A percentile compares a stretch with the other conserved stretches of the same genome.
Evolutionary conservation across 2,113 vertebrate species (phyloP).

Genomic region (Brevimyrus niger): DNA sequence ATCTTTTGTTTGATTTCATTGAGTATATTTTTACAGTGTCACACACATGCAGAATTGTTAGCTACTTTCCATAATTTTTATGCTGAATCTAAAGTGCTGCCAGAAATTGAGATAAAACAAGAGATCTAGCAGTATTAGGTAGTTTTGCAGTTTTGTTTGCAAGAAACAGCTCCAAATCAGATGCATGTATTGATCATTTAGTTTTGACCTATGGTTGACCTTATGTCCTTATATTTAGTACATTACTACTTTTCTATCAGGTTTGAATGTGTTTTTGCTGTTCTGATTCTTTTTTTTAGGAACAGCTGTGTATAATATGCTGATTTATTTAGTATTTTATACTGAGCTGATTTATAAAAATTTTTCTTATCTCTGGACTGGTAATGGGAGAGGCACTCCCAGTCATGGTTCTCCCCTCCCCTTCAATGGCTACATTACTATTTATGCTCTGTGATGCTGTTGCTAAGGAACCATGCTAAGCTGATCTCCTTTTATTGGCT

Average conservation of each 20-base stretch:
- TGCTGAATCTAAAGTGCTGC: not conserved
- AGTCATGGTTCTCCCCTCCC: slow-evolving; percentile 31
- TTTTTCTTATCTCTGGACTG: slow-evolving; percentile 25
- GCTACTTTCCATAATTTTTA: not conserved
- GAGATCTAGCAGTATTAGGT: not conserved
- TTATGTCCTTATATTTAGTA: too few relatives aligned
- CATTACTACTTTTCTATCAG: not conserved
- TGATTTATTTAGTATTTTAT: slow-evolving; percentile 12
- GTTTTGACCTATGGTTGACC: too few relatives aligned
- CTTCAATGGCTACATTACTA: slow-evolving; percentile 26
- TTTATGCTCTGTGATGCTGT: slow-evolving; percentile 46
- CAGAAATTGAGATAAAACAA: not conserved
- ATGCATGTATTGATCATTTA: too few relatives aligned
- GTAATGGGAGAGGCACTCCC: slow-evolving; percentile 41
- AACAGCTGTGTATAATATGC: not conserved
- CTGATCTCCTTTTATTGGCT: slow-evolving; percentile 46
- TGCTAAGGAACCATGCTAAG: slow-evolving; percentile 60
- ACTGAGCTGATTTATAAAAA: not conserved
- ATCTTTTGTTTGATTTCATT: not conserved
- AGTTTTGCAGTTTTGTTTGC: too few relatives aligned
- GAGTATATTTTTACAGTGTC: not conserved
- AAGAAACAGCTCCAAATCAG: too few relatives aligned
- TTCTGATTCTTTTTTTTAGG: not conserved
- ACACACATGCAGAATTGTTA: not conserved
- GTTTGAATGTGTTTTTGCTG: not conserved